Evolutionary conservation across 2,113 vertebrate genomes (phyloP).

Genomic region (Climacteris rufus): DNA sequence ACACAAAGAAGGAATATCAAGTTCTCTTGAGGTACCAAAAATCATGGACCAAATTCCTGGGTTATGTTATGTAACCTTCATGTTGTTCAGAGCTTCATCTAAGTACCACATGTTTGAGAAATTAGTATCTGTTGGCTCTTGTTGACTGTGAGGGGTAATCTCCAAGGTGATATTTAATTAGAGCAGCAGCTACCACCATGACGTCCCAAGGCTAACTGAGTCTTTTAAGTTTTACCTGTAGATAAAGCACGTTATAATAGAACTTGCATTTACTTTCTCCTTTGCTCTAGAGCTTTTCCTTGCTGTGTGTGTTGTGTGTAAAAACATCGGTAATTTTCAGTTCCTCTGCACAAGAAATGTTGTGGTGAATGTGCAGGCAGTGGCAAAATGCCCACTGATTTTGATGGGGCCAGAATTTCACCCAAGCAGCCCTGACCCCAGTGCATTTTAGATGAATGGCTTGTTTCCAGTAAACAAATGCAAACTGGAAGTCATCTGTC

Average conservation of each 20-base stretch:
- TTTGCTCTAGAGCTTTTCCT: background rate
- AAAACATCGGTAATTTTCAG: background rate
- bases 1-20: background rate
- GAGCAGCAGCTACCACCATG: background rate
- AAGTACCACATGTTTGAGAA: background rate
- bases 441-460: background rate
- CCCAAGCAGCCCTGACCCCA: background rate
- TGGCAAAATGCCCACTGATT: background rate
- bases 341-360: background rate
- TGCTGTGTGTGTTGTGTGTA: background rate
- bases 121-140: background rate
- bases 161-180: background rate
- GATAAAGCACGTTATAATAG: background rate
- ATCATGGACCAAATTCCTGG: background rate
- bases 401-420: background rate
- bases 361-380: background rate
- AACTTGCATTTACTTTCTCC: background rate
- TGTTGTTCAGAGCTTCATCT: background rate
- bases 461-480: slow-evolving; percentile 20
- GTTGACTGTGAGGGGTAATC: background rate
- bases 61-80: background rate
- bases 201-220: background rate
- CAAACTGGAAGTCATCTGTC: background rate
- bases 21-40: background rate
- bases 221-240: background rate